These are phyloP conservation scores for Coilia nasus DNA, from an alignment of 2,797 vertebrate species.

Conservation along the genomic window DNA sequence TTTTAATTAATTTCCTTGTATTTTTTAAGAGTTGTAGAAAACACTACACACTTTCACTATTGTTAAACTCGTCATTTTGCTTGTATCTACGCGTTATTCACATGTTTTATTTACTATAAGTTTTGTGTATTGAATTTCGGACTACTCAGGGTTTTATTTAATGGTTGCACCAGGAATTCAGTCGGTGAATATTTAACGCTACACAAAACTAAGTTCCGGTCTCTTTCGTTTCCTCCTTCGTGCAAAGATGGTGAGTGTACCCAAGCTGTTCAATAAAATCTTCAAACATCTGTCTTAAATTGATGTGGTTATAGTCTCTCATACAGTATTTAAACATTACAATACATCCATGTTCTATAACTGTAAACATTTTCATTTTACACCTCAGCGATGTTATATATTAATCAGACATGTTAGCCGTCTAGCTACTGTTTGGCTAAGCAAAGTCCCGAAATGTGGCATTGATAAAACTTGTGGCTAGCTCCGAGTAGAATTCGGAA, in stretches of 20 bases:
- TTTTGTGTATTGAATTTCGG: no score
- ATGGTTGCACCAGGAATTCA: slow-evolving; percentile 65
- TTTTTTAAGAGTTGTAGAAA: no score
- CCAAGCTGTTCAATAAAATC: slow-evolving; percentile 60
- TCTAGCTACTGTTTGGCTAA: background rate
- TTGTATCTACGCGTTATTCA: no score
- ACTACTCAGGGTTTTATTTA: slow-evolving; percentile 40
- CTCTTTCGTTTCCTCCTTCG: slow-evolving; percentile 78
- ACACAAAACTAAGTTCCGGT: slow-evolving; percentile 59
- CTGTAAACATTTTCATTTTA: background rate
- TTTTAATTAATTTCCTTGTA: no score
- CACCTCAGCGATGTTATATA: background rate
- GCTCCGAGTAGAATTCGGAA: no score
- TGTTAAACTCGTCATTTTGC: background rate
- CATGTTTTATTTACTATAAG: no score
- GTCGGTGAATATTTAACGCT: slow-evolving; percentile 61
- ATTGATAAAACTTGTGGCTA: background rate
- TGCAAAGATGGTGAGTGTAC: slow-evolving; percentile 79
- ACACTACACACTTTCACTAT: no score
- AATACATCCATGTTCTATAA: rapidly evolving
- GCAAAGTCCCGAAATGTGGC: background rate
- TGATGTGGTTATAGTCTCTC: background rate
- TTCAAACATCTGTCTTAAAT: slow-evolving; percentile 65
- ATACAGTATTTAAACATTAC: background rate
- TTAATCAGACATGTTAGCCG: background rate